A percentile compares a stretch with the other conserved stretches of the same genome.
Conservation (phyloP, 2,797 vertebrate species). For the Phalloptychus januarius region DNA sequence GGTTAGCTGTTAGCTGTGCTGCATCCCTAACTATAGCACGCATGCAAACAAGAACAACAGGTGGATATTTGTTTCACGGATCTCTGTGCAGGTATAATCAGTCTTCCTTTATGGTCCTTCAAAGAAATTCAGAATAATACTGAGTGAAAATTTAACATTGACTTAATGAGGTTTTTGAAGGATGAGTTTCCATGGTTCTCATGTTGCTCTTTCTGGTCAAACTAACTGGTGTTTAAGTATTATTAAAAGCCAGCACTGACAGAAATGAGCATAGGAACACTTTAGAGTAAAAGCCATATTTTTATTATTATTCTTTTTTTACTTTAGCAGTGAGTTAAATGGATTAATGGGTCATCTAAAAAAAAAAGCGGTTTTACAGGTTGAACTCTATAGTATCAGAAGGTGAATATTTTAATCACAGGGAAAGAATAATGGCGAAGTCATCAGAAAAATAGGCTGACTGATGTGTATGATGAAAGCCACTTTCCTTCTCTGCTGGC, state of each 20-base stretch:
- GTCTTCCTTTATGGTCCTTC: not conserved
- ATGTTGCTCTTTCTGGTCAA: not conserved
- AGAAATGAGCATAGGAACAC: not conserved
- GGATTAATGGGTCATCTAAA: slow-evolving; percentile 3
- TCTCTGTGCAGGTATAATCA: not conserved
- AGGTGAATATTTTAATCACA: not conserved
- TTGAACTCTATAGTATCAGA: not conserved
- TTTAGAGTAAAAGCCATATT: not conserved
- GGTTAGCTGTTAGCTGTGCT: not conserved
- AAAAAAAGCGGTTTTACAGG: not conserved
- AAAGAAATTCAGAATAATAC: not conserved
- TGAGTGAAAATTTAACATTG: not conserved
- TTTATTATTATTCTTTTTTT: not conserved
- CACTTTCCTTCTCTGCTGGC: not conserved
- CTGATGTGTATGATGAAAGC: fast-evolving
- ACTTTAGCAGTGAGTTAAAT: not conserved
- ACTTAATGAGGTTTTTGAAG: not conserved
- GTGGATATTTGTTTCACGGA: not conserved
- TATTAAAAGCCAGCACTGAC: not conserved
- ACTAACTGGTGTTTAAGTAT: not conserved
- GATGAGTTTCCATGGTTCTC: not conserved
- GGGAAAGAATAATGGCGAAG: not conserved
- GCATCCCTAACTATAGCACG: not conserved
- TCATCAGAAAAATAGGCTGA: slow-evolving; percentile 1
- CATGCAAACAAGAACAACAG: not conserved